Evolutionary conservation across 2,113 vertebrate species (phyloP), one percentile per base, ranked within the genome.

Genomic region (Dipodomys stephensi): DNA sequence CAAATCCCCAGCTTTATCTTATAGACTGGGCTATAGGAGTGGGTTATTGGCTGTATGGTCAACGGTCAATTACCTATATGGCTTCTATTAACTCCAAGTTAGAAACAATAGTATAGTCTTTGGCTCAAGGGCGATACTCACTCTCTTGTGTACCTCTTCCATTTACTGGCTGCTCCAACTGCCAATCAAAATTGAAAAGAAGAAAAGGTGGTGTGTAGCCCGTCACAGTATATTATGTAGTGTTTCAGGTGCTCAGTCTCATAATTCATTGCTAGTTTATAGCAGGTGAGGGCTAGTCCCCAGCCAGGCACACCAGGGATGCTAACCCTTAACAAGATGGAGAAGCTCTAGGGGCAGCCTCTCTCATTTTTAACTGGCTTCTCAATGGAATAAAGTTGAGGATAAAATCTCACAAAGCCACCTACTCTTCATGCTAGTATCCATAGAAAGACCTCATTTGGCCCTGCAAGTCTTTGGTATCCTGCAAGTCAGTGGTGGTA

Each of bases 31-130:
- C 49, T 53, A 12, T 53, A 53, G 49, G 49, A 53, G 9, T 53
- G 12, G 49, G 8, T 11, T 11, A 11, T 53, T 53, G 49, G 9
- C 12, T 9, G 49, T 53, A 53, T 53, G 53, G 53, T 57, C 12
- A 16, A 57, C 4, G 53, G 53, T 16, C 53, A 12, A 49, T 73
- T 20, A 27, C n/a, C 7, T 30, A 19, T 16, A 28, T 35, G 11
- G 23, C 64, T 83, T 87, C 65, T 94, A 78, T n/a, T 44, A 64
- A 78, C 27, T 35, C 57, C 44, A 69, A 81, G 19, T 57, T 68
- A 89, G 46, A 11, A 72, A 67, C 30, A 72, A 68, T 13, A 65
- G 60, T 71, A 44, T 23, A 60, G 46, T 57, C n/a, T 20, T 68
- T 8, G 39, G 12, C 30, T 89, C 39, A 7, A 39, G 46, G 23